phyloP scores from a whole-genome alignment of 92 coral and sea anemone genomes.

The Umimayanthus chanpuru region DNA sequence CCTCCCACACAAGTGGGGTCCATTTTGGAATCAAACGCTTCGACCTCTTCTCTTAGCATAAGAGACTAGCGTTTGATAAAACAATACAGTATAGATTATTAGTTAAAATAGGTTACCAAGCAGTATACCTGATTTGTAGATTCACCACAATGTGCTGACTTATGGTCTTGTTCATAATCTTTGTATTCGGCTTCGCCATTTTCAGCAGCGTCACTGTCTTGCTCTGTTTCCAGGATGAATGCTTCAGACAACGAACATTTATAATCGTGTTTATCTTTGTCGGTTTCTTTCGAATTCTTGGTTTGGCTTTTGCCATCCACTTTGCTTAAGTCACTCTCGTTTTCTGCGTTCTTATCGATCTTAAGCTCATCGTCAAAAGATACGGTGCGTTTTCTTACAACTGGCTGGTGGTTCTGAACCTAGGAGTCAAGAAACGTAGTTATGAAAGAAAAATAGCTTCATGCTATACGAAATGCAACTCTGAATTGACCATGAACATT shows the following conservation, averaged over 20 bases:
- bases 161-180: too few relatives aligned
- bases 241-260: not conserved
- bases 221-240: not conserved
- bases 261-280: not conserved
- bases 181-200: not conserved
- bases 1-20: too few relatives aligned
- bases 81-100: too few relatives aligned
- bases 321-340: not conserved
- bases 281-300: not conserved
- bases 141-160: too few relatives aligned
- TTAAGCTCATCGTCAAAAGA: conserved; percentile 34
- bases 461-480: not conserved
- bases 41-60: too few relatives aligned
- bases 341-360: not conserved
- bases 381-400: conserved; percentile 26
- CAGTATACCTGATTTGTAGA: too few relatives aligned
- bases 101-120: too few relatives aligned
- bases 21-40: too few relatives aligned
- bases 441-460: not conserved
- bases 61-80: too few relatives aligned
- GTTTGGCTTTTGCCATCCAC: not conserved
- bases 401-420: not conserved
- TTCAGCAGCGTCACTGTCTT: not conserved
- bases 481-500: not conserved
- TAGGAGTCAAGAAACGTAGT: not conserved